Base-by-base conservation (phyloP, 2,888 invertebrate genomes). In the Sussaba pulchella region DNA sequence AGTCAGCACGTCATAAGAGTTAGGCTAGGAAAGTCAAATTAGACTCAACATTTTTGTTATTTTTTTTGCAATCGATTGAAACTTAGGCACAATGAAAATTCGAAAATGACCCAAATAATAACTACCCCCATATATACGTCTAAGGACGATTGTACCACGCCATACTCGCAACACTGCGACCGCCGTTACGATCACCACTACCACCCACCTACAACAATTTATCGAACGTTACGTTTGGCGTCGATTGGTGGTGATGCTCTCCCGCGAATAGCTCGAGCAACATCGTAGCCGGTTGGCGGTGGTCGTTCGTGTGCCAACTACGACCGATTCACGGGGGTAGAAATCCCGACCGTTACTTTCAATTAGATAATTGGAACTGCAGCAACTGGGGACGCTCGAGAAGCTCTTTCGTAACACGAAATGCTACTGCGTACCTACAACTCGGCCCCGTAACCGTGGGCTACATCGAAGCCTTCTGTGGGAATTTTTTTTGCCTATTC, bases 331-430 rank as follows among this genome's bases (percentile, higher is more conserved):
- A 21, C 63, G 59, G 64, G 54, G 54, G 39, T 24, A 24, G 17
- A 71, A 59, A 69, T 64, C 50, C 74, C 70, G 76, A 57, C 80
- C 86, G 85, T 87, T 86, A 83, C 87, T 88, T 89, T 88, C 89
- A 88, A 89, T 90, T 89, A 89, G 86, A 85, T 89, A 89, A 89
- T 90, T 90, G 89, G 87, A 89, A 89, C 78, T 78, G 83, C 72
- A 81, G 76, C 69, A 73, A 84, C 69, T 81, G 61, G 82, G 77
- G 6, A 67, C 78, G 39, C 76, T 73, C 81, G 77, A 82, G 66
- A 70, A 78, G 75, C 79, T 78, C 67, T 80, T 79, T 71, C 79
- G 79, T 80, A 76, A 80, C 80, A 76, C 78, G 72, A 80, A 79
- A 81, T 74, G 66, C 78, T 80, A 1, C 54, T 43, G n/a, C 66